Evolutionary conservation across 2,113 vertebrate species (phyloP), one percentile per base, ranked within the genome.

Genomic region (Zosterops pallidus): DNA sequence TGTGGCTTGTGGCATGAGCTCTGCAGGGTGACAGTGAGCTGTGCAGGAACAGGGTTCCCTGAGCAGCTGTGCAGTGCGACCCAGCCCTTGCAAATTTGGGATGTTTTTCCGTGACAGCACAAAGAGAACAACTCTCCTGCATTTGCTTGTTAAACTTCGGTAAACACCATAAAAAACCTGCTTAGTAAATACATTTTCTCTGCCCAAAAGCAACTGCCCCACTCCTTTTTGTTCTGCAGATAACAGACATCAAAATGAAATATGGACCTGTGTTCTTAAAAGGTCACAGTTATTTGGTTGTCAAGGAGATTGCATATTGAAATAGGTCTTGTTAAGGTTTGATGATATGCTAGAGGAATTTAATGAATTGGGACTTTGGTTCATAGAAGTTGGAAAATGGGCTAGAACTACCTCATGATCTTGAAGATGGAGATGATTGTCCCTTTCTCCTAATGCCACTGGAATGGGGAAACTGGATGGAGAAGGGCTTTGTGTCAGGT

Each of bases 241-340:
- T 88, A 88, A 76, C 50, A 95, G 75, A 52, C 29, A 56, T 95
- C 46, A 90, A 94, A 95, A 86, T 79, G 42, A 93, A 87, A 93
- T 77, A 75, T 0, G 3, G 68, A 78, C 81, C n/a, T 47, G 17
- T 64, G 67, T 81, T 88, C 72, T 87, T 76, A 28, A 60, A 95
- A 95, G 78, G 89, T 94, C 81, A 67, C 46, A 44, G 75, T 69
- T 97, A 74, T 50, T 92, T 92, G 52, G 64, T 89, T 70, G 39
- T 71, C 75, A 88, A 72, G 55, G 57, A 95, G 83, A 59, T 21
- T 67, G 69, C 67, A 28, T 92, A 56, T 90, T 2, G 0, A 86
- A 93, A 86, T 53, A 53, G 37, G 20, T 88, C 86, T 83, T 65
- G 29, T 72, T 94, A 87, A 76, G 82, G 41, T 92, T 79, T 71